Evolutionary conservation across 2,113 vertebrate species (phyloP).

Genomic region (Melanocharis versteri): DNA sequence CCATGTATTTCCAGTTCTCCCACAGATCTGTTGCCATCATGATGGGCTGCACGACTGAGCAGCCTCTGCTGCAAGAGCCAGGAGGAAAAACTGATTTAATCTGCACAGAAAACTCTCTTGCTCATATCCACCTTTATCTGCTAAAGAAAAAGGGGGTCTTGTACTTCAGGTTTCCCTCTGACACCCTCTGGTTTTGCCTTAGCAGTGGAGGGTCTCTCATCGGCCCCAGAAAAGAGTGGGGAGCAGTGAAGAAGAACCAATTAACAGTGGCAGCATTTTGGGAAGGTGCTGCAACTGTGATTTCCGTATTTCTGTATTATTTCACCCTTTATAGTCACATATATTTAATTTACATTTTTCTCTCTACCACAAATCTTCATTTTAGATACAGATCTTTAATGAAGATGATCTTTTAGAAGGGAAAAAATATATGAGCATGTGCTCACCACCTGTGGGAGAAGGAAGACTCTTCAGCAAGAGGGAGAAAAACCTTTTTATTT

Average conservation of each 20-base stretch:
- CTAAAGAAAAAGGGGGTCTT: not conserved
- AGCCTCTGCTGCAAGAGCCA: not conserved
- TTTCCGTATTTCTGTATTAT: too few relatives aligned
- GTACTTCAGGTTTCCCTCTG: not conserved
- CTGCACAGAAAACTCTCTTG: not conserved
- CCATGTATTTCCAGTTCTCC: not conserved
- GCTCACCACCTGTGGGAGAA: not conserved
- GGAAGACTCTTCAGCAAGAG: not conserved
- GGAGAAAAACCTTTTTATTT: not conserved
- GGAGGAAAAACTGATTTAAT: not conserved
- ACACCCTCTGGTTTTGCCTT: not conserved
- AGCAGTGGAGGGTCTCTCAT: too few relatives aligned
- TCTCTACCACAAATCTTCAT: not conserved
- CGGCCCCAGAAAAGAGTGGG: not conserved
- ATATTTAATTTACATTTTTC: not conserved
- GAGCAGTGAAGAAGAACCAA: not conserved
- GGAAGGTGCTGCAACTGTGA: not conserved
- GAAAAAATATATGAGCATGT: rapidly evolving
- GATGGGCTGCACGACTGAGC: not conserved
- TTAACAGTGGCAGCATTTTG: not conserved
- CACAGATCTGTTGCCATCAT: not conserved
- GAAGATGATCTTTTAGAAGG: not conserved
- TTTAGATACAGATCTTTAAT: not conserved
- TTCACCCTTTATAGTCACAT: not conserved
- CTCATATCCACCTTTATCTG: not conserved